These are phyloP conservation scores for Trogon surrucura DNA, from an alignment of 2,113 vertebrate species.

Conservation along the genomic window DNA sequence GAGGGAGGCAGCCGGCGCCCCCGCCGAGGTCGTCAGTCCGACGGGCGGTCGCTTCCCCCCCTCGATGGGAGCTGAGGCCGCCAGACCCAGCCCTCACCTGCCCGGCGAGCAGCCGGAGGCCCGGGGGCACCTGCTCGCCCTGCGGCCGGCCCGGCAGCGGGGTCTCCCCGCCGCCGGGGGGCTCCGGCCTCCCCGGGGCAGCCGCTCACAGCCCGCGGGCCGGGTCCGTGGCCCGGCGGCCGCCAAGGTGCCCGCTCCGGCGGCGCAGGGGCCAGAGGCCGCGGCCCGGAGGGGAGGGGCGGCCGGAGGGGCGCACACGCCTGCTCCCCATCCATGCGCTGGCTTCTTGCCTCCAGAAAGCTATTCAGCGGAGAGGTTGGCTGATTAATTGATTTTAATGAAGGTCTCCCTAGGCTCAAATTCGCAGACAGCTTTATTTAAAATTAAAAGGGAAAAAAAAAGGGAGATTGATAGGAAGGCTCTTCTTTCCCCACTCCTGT, in stretches of 20 bases:
- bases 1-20: no score
- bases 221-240: neutral
- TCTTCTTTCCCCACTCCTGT: neutral
- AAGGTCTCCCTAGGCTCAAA: conserved; percentile 70
- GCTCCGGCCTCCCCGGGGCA: no score
- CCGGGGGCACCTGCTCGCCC: neutral
- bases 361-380: conserved; percentile 69
- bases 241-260: fast-evolving
- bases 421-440: conserved; percentile 67
- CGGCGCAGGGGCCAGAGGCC: neutral
- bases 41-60: neutral
- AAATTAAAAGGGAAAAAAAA: neutral
- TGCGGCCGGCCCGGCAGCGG: neutral
- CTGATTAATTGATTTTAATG: conserved; percentile 81
- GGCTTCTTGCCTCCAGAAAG: conserved; percentile 44
- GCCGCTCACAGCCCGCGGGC: neutral
- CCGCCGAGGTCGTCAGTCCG: neutral
- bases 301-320: neutral
- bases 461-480: neutral
- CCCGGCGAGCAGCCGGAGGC: neutral
- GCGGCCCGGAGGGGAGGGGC: neutral
- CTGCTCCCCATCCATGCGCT: conserved; percentile 4
- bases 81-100: neutral
- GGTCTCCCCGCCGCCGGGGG: no score
- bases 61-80: neutral